phyloP scores from a whole-genome alignment of 2,888 invertebrate species.

The Leucophora obtusa region DNA sequence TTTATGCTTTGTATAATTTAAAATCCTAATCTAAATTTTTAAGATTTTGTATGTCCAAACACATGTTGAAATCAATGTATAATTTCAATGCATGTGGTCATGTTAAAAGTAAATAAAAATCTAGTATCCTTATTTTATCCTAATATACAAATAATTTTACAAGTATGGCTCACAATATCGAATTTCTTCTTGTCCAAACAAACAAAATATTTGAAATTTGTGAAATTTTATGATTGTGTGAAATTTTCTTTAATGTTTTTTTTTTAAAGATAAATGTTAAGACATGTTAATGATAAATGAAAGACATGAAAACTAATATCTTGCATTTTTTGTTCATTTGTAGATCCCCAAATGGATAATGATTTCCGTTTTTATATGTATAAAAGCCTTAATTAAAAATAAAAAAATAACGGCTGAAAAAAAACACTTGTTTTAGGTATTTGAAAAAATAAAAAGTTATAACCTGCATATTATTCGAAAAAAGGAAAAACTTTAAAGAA shows the following conservation, averaged over 20 bases:
- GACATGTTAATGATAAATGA: constrained; percentile 1
- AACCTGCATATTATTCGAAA: constrained; percentile 47
- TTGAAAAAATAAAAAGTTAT: neutral
- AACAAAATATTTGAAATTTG: constrained; percentile 21
- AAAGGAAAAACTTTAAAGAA: constrained; percentile 45
- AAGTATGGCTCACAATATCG: constrained; percentile 25
- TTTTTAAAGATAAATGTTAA: neutral
- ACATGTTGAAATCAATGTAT: constrained; percentile 26
- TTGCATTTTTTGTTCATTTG: constrained; percentile 13
- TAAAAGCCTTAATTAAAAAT: constrained; percentile 38
- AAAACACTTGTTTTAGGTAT: constrained; percentile 33
- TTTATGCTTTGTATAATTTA: no score
- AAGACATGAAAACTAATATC: constrained; percentile 23
- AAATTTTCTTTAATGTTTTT: constrained; percentile 26
- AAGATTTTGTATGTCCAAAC: neutral
- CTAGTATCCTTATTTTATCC: constrained; percentile 36
- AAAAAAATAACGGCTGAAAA: constrained; percentile 39
- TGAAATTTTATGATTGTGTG: constrained; percentile 49
- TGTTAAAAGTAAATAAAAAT: constrained; percentile 18
- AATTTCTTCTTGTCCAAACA: constrained; percentile 37
- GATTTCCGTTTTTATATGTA: constrained; percentile 48
- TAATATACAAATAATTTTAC: constrained; percentile 11
- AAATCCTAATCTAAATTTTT: no score
- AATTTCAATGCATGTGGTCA: constrained; percentile 45
- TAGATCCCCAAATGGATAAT: constrained; percentile 15